phyloP scores from a whole-genome alignment of 2,888 invertebrate genomes.

The Polymixis flavicincta region DNA sequence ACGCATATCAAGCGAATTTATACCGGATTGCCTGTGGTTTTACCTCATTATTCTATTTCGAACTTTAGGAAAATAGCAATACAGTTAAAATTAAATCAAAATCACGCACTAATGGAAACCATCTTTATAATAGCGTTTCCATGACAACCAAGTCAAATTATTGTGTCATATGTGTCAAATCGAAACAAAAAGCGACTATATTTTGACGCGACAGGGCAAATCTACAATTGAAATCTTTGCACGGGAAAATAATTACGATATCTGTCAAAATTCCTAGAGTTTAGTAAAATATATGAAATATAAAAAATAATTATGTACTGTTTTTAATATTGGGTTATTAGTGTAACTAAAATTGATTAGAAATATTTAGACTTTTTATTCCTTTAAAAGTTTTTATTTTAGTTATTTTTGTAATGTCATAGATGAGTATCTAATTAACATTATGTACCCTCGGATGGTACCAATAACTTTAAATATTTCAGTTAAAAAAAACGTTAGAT shows the following conservation, averaged over 20 bases:
- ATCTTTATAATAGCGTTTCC: not conserved
- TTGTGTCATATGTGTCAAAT: not conserved
- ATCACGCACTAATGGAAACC: no score
- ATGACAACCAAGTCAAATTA: no score
- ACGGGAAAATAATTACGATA: slow-evolving; percentile 31
- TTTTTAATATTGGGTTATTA: not conserved
- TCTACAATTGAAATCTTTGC: not conserved
- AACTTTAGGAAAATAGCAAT: no score
- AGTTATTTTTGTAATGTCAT: not conserved
- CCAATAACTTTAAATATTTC: not conserved
- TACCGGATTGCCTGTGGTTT: no score
- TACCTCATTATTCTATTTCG: no score
- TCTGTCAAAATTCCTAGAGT: slow-evolving; percentile 44
- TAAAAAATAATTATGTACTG: no score
- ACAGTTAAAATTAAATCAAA: no score
- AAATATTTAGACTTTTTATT: not conserved
- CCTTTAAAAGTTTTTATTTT: not conserved
- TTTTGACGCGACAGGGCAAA: not conserved
- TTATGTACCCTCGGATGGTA: not conserved
- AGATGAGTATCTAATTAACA: not conserved
- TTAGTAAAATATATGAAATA: not conserved
- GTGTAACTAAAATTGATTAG: not conserved
- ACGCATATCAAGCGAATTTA: no score
- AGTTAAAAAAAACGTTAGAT: not conserved
- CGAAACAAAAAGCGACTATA: no score